Conservation (phyloP, 2,113 vertebrate genomes). For the Oreochromis aureus region DNA sequence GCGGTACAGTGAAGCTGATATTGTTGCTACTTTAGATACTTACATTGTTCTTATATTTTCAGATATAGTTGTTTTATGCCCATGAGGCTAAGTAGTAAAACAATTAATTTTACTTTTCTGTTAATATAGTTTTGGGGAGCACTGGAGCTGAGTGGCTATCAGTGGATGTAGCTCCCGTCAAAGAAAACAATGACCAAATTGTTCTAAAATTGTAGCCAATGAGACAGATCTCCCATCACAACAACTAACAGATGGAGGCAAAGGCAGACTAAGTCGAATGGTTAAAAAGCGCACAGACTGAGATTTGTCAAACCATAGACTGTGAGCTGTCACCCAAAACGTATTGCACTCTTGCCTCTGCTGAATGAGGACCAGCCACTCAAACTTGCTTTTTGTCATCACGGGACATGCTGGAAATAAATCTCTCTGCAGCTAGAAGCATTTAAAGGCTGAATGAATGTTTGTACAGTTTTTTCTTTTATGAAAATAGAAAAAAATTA, state of each 20-base stretch:
- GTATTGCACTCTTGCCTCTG: neutral
- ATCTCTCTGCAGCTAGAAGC: neutral
- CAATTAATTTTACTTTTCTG: neutral
- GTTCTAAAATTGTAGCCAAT: neutral
- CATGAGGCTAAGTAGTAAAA: neutral
- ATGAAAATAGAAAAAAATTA: neutral
- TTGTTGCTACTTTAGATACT: neutral
- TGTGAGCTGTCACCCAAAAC: neutral
- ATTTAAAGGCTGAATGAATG: neutral
- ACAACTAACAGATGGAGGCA: neutral
- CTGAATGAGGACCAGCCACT: neutral
- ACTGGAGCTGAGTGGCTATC: neutral
- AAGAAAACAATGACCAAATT: neutral
- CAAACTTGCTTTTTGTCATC: rapidly evolving
- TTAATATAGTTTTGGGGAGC: neutral
- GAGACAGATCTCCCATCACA: neutral
- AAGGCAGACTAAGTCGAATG: neutral
- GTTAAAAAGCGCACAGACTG: neutral
- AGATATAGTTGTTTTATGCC: neutral
- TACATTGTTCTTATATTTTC: neutral
- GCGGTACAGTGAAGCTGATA: neutral
- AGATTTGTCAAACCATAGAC: neutral
- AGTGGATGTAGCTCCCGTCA: neutral
- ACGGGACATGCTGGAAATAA: neutral
- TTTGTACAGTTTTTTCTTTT: neutral